phyloP scores from a whole-genome alignment of 1,140 invertebrate species.

The Caerostris darwini region DNA sequence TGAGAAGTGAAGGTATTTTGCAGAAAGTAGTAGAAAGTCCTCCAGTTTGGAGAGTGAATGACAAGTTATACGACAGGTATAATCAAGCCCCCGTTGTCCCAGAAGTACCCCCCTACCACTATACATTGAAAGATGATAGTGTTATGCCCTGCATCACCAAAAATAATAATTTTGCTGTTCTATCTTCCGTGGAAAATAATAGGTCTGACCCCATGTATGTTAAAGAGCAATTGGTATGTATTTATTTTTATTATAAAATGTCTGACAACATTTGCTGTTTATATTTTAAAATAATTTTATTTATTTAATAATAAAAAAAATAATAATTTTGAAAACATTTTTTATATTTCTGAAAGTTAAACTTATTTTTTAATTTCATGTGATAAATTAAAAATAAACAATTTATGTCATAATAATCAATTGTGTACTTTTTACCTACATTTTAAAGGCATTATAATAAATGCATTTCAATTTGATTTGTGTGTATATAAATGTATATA shows the following conservation, averaged over 20 bases:
- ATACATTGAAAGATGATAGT: conserved; percentile 71
- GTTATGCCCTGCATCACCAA: conserved; percentile 69
- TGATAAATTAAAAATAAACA: no score
- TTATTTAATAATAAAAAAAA: no score
- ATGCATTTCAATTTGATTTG: no score
- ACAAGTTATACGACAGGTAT: conserved; percentile 75
- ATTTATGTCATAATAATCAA: no score
- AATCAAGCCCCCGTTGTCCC: conserved; percentile 69
- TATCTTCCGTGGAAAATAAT: conserved; percentile 69
- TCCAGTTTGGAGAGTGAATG: conserved; percentile 78
- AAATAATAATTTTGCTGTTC: conserved; percentile 72
- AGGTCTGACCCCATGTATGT: conserved; percentile 73
- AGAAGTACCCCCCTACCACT: conserved; percentile 60
- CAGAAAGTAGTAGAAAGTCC: conserved; percentile 79
- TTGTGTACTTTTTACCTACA: no score
- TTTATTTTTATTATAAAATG: no score
- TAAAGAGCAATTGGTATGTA: conserved; percentile 75
- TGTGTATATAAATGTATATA: no score
- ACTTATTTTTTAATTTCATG: no score
- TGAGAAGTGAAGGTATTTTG: conserved; percentile 79
- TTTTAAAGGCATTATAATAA: no score
- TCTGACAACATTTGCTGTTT: not conserved
- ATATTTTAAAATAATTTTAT: not conserved
- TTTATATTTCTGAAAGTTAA: no score
- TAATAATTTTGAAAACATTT: no score